phyloP scores from a whole-genome alignment of 2,797 vertebrate genomes.

The Lepus oiostolus region DNA sequence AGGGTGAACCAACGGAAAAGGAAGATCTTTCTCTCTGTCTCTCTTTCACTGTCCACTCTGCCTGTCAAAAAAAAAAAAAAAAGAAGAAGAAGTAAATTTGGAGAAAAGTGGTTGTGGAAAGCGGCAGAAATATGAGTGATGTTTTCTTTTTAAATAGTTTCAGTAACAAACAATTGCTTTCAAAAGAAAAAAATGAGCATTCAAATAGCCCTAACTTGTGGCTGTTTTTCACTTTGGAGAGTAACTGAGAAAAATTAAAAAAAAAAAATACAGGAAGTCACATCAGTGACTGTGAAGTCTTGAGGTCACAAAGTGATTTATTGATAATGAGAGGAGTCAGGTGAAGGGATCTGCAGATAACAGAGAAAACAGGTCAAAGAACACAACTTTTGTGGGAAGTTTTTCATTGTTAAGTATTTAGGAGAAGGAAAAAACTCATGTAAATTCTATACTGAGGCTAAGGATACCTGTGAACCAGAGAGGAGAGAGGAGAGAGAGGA shows the following conservation, averaged over 20 bases:
- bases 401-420: conserved; percentile 45
- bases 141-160: conserved; percentile 46
- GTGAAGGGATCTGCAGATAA: conserved; percentile 16
- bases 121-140: neutral
- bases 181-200: neutral
- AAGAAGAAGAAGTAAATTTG: neutral
- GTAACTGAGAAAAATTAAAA: conserved; percentile 31
- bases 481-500: neutral
- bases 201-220: neutral
- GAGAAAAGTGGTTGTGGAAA: neutral
- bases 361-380: conserved; percentile 34
- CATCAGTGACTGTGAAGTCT: neutral
- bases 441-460: neutral
- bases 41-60: too few relatives aligned
- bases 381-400: neutral
- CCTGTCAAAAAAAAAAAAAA: too few relatives aligned
- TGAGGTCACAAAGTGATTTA: conserved; percentile 30
- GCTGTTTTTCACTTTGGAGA: neutral
- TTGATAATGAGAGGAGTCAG: neutral
- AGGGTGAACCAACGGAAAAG: too few relatives aligned
- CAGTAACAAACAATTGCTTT: conserved; percentile 33
- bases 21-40: too few relatives aligned
- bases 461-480: neutral
- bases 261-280: neutral
- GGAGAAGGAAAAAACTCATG: conserved; percentile 3